A percentile compares a stretch with the other conserved stretches of the same genome.
Evolutionary conservation across 2,113 vertebrate genomes (phyloP).

Genomic region (Muntiacus reevesi): DNA sequence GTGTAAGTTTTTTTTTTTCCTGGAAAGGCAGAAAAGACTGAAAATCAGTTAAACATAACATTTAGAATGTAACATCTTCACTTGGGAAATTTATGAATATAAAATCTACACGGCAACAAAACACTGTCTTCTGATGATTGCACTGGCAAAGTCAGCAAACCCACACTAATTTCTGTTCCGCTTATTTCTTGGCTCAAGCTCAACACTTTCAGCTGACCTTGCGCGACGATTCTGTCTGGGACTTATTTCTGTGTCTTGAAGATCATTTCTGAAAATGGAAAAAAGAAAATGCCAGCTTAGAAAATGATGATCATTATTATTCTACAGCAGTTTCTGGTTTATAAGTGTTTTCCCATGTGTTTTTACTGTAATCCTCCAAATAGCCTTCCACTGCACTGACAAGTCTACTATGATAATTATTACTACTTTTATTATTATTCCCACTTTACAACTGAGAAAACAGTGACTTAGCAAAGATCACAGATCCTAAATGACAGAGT

Average conservation of each 20-base stretch:
- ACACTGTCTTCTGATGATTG: accelerated
- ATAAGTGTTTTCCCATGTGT: background rate
- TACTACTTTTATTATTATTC: background rate
- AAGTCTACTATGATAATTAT: background rate
- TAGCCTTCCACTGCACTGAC: background rate
- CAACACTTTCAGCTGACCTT: accelerated
- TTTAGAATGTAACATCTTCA: background rate
- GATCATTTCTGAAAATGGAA: constrained; percentile 26
- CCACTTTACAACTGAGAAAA: background rate
- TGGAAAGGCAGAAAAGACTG: background rate
- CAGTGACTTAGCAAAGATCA: background rate
- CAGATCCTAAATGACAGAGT: background rate
- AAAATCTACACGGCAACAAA: background rate
- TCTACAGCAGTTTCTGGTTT: background rate
- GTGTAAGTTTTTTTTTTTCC: background rate
- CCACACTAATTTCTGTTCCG: constrained; percentile 66
- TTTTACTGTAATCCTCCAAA: background rate
- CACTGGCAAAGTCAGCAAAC: accelerated
- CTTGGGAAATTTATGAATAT: background rate
- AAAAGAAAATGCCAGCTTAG: background rate
- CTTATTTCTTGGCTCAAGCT: constrained; percentile 62
- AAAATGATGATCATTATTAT: background rate
- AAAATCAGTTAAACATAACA: background rate
- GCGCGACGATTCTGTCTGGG: constrained; percentile 15
- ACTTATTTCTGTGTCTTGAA: background rate